Percentiles rank a stretch among this genome's conserved stretches.
These are phyloP conservation scores for Cardiocondyla obscurior DNA, from an alignment of 1,140 invertebrate genomes.

Conservation along the genomic window DNA sequence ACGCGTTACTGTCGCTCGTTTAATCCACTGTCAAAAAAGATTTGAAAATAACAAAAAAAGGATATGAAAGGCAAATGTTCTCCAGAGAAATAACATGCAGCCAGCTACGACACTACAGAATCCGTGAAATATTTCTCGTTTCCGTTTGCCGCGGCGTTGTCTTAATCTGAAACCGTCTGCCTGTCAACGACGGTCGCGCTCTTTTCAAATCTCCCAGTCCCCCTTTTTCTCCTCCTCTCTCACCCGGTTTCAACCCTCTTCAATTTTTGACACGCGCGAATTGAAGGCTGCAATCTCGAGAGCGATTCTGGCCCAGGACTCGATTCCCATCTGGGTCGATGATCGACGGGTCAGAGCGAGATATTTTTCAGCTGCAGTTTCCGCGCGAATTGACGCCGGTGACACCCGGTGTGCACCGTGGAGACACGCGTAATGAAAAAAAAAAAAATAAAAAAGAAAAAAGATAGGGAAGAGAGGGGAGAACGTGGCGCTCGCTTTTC, in stretches of 20 bases:
- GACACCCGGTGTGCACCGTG: constrained; percentile 53
- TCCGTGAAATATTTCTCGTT: constrained; percentile 40
- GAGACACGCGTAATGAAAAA: constrained; percentile 61
- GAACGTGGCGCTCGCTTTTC: not conserved
- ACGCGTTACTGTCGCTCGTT: not conserved
- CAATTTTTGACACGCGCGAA: constrained; percentile 55
- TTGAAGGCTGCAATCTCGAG: constrained; percentile 51
- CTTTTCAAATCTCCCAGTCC: constrained; percentile 16
- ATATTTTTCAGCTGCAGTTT: constrained; percentile 68
- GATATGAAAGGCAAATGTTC: not conserved
- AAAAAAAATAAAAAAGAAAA: constrained; percentile 43
- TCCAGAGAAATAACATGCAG: not conserved
- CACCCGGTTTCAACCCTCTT: constrained; percentile 25
- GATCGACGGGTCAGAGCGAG: constrained; percentile 62
- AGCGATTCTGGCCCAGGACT: constrained; percentile 42
- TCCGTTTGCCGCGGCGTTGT: constrained; percentile 33
- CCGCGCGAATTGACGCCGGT: constrained; percentile 50
- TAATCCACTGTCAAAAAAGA: not conserved
- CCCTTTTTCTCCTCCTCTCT: not conserved
- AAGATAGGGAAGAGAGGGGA: not conserved
- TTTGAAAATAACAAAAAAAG: not conserved
- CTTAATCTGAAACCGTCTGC: constrained; percentile 47
- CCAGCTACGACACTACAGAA: not conserved
- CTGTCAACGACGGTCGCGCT: constrained; percentile 32
- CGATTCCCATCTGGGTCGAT: constrained; percentile 63